phyloP scores from a whole-genome alignment of 2,113 vertebrate genomes.

The Burhinus bistriatus region DNA sequence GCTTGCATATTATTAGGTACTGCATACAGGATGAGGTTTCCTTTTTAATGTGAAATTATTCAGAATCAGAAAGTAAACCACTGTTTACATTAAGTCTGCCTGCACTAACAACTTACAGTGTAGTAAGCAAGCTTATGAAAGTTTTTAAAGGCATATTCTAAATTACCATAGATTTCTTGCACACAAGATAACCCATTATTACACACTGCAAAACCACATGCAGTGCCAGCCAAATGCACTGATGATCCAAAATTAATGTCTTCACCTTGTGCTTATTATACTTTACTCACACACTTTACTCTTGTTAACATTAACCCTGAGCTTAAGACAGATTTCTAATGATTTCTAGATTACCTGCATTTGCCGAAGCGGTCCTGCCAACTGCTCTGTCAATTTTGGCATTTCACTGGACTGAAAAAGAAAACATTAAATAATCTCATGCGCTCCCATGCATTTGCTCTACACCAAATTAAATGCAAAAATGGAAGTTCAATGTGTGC shows the following conservation, averaged over 20 bases:
- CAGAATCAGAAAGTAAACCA: background rate
- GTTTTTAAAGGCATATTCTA: background rate
- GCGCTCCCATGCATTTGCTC: background rate
- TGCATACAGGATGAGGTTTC: background rate
- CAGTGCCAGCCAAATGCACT: background rate
- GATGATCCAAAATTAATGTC: background rate
- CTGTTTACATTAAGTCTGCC: background rate
- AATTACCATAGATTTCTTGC: background rate
- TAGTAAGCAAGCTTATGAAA: background rate
- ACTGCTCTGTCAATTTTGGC: slow-evolving; percentile 93
- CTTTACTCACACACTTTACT: background rate
- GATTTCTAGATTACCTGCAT: slow-evolving; percentile 87
- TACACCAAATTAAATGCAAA: slow-evolving; percentile 4
- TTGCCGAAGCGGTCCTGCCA: slow-evolving; percentile 92
- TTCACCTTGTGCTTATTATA: fast-evolving
- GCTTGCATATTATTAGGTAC: background rate
- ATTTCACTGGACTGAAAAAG: slow-evolving; percentile 90
- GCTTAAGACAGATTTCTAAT: background rate
- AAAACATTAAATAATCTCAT: background rate
- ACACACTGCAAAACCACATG: background rate
- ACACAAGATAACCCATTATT: background rate
- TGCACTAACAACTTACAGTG: background rate
- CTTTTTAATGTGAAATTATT: background rate
- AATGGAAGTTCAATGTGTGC: fast-evolving
- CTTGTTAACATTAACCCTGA: background rate